These are phyloP conservation scores for Norana najaformis DNA, from an alignment of 2,888 invertebrate species.

Conservation along the genomic window DNA sequence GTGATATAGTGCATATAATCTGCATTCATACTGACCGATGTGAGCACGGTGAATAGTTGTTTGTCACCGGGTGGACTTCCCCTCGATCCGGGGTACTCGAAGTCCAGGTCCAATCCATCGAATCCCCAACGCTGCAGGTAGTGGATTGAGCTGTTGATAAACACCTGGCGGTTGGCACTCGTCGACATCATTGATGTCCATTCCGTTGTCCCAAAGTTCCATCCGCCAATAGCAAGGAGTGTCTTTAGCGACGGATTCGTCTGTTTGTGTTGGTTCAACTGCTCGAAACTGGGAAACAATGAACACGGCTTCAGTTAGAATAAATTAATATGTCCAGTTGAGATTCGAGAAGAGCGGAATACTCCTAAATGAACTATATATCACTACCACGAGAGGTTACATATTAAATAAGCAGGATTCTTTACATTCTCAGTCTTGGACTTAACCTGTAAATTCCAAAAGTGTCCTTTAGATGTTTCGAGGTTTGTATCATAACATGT, in stretches of 20 bases:
- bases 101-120: constrained; percentile 85
- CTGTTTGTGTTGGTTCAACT: constrained; percentile 67
- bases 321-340: too few species aligned
- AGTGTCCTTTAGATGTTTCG: too few species aligned
- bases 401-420: too few species aligned
- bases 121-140: constrained; percentile 68
- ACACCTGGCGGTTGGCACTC: constrained; percentile 47
- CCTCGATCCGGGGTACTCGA: constrained; percentile 78
- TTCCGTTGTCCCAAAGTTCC: constrained; percentile 40
- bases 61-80: constrained; percentile 56
- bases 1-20: too few species aligned
- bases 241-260: constrained; percentile 75
- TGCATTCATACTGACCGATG: constrained; percentile 46
- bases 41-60: constrained; percentile 48
- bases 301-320: too few species aligned
- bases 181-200: constrained; percentile 50
- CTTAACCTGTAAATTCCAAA: too few species aligned
- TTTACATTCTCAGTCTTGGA: too few species aligned
- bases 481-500: too few species aligned
- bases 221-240: constrained; percentile 82
- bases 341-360: too few species aligned
- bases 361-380: too few species aligned
- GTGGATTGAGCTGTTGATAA: constrained; percentile 47
- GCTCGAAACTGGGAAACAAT: constrained; percentile 69
- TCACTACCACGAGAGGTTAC: too few species aligned